Evolutionary conservation across 35 echinoderm and acorn worm species (phyloP), one percentile per base, ranked within the genome.

Genomic region (Lytechinus pictus): DNA sequence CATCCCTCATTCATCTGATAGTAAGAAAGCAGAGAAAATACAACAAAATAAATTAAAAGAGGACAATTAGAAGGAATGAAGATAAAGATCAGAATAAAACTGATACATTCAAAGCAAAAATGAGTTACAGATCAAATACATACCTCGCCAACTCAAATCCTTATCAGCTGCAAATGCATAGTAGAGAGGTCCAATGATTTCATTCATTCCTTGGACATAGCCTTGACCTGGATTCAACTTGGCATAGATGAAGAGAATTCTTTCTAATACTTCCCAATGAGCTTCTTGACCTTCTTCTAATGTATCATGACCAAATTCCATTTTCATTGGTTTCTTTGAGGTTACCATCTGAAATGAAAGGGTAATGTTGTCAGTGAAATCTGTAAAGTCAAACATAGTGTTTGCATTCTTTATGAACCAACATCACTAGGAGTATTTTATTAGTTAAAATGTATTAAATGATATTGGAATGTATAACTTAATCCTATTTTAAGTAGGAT

Each of bases 141-240:
- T 79, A 79, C 66, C 66, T 79, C 66, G 66, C 66, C 12, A 79
- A 79, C 66, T 79, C 19, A 55, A 6, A 55, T 97, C 95, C 27
- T 96, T 92, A 91, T 97, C 98, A 55, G 95, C 95, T 16, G 98
- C 98, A 96, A 98, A 98, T 13, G 98, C 97, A 86, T 99, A 99
- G 95, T 99, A 99, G 9, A 99, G 89, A 54, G 98, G 98, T n/a
- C 98, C 98, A 9, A 99, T 98, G 92, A 99, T 99, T 87, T 99
- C 98, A 96, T 99, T 99, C 98, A 99, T 99, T 2, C 98, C 98
- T 51, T 99, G 98, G 3, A 99, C 98, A n/a, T 99, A 99, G 4
- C 97, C 96, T 95, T 99, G 98, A 6, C 98, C 98, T 29, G 98
- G 98, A 54, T 99, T 99, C 51, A 99, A 95, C 95, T 99, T 99